phyloP scores from a whole-genome alignment of 2,797 vertebrate genomes.

The Lateolabrax maculatus region DNA sequence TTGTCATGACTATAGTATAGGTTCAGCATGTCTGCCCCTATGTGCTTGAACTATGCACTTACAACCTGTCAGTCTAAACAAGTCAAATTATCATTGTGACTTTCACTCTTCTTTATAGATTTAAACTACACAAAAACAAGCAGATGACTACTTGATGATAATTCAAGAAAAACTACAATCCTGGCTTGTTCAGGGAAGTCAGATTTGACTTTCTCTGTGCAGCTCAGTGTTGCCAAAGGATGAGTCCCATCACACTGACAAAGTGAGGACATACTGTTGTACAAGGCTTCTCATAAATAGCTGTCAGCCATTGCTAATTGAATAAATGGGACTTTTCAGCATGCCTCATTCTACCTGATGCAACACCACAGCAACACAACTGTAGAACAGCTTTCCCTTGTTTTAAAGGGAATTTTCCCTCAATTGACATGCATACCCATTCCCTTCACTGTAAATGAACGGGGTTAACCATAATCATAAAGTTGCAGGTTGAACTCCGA shows the following conservation, averaged over 20 bases:
- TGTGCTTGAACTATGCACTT: no score
- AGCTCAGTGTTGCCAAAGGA: not conserved
- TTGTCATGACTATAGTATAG: no score
- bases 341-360: constrained; percentile 19
- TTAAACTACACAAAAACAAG: no score
- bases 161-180: not conserved
- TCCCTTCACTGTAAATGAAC: not conserved
- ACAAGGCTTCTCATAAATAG: not conserved
- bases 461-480: not conserved
- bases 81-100: no score
- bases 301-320: constrained; percentile 11
- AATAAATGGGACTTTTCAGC: constrained; percentile 16
- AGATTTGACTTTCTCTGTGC: not conserved
- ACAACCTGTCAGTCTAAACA: no score
- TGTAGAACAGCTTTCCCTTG: not conserved
- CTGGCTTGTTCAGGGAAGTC: not conserved
- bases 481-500: not conserved
- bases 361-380: constrained; percentile 27
- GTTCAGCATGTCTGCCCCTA: no score
- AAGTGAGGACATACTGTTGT: constrained; percentile 3
- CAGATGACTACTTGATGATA: no score
- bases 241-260: not conserved
- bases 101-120: no score
- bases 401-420: not conserved
- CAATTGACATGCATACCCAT: not conserved